These are phyloP conservation scores for Scolopax bukidnonensis DNA, from an alignment of 2,797 vertebrate genomes.

Conservation along the genomic window DNA sequence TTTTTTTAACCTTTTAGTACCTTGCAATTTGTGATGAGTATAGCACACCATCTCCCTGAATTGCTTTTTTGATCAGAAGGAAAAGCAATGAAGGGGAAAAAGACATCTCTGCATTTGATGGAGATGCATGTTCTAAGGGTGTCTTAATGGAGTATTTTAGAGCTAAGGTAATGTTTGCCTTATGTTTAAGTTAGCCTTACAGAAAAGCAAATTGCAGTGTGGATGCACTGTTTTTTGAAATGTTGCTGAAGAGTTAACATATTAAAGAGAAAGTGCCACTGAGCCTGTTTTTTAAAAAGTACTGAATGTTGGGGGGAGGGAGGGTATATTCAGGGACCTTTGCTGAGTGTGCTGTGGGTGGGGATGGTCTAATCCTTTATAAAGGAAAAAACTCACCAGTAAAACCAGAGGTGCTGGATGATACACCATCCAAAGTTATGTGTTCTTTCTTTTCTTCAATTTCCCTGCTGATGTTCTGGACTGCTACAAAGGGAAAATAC, in stretches of 20 bases:
- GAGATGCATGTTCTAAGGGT: neutral
- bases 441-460: neutral
- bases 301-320: neutral
- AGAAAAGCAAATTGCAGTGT: slow-evolving; percentile 23
- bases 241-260: slow-evolving; percentile 4
- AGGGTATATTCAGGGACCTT: neutral
- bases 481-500: neutral
- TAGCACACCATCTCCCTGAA: slow-evolving; percentile 40
- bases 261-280: slow-evolving; percentile 49
- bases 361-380: neutral
- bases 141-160: slow-evolving; percentile 12
- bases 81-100: slow-evolving; percentile 1
- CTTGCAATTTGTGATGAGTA: slow-evolving; percentile 31
- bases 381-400: neutral
- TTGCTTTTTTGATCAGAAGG: slow-evolving; percentile 18
- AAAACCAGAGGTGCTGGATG: neutral
- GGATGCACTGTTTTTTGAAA: slow-evolving; percentile 29
- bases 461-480: neutral
- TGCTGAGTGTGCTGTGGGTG: neutral
- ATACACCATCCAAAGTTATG: neutral
- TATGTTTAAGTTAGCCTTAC: slow-evolving; percentile 60
- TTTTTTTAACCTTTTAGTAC: slow-evolving; percentile 58
- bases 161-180: slow-evolving; percentile 54
- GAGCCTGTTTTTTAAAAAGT: neutral
- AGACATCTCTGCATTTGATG: slow-evolving; percentile 21